Conservation (phyloP, 2,113 vertebrate species). For the Eonycteris spelaea region DNA sequence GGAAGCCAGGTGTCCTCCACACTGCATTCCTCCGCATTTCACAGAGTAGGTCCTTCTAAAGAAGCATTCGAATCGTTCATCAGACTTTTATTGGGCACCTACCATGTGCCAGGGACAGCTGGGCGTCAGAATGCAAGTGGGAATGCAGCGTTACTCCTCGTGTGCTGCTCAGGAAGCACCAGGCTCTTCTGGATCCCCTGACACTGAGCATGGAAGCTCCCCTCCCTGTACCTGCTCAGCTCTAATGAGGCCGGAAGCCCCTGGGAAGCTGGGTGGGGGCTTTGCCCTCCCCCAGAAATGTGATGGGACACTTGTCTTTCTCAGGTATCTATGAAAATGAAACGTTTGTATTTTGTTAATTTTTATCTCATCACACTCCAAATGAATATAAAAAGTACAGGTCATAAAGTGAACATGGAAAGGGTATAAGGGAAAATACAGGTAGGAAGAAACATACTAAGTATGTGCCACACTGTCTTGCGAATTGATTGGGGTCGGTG, state of each 20-base stretch:
- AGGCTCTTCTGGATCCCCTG: background rate
- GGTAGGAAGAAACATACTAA: background rate
- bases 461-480: background rate
- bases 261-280: background rate
- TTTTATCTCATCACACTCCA: background rate
- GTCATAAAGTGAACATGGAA: background rate
- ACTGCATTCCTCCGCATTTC: background rate
- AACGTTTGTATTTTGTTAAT: background rate
- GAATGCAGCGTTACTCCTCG: rapidly evolving
- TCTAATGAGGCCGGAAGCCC: background rate
- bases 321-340: background rate
- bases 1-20: background rate
- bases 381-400: background rate
- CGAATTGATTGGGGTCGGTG: background rate
- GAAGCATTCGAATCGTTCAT: background rate
- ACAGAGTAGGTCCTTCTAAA: background rate
- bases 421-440: background rate
- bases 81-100: background rate
- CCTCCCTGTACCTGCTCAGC: background rate
- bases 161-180: background rate
- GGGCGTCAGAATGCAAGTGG: background rate
- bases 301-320: background rate
- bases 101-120: background rate
- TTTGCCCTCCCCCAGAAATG: background rate
- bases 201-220: background rate